These are phyloP conservation scores for Xestia xanthographa DNA, from an alignment of 2,888 invertebrate species.

Conservation along the genomic window DNA sequence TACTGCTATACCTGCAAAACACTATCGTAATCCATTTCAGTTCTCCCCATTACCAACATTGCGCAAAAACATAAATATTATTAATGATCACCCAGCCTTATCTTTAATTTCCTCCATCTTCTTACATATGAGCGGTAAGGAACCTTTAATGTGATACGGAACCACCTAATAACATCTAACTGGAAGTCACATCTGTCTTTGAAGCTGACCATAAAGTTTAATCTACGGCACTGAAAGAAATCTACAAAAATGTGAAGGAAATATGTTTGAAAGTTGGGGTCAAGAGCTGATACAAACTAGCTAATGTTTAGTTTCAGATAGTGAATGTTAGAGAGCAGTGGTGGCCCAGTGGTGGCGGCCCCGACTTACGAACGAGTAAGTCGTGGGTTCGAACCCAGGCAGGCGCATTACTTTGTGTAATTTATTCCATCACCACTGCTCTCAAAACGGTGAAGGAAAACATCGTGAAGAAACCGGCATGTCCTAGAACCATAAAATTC, in stretches of 20 bases:
- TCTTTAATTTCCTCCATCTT: conserved; percentile 16
- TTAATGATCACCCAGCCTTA: conserved; percentile 14
- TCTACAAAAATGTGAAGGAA: conserved; percentile 24
- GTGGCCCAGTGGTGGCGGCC: too few species aligned
- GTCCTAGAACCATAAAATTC: too few species aligned
- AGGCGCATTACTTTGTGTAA: too few species aligned
- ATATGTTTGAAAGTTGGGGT: conserved; percentile 28
- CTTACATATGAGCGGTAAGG: conserved; percentile 5
- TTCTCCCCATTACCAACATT: conserved; percentile 2
- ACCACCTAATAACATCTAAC: conserved; percentile 36
- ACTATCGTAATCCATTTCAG: neutral
- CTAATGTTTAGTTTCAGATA: neutral
- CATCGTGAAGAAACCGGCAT: too few species aligned
- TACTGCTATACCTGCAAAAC: neutral
- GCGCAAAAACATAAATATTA: conserved; percentile 15
- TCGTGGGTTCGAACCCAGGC: too few species aligned
- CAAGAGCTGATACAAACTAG: neutral
- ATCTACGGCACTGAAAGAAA: conserved; percentile 44
- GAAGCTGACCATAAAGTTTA: conserved; percentile 52
- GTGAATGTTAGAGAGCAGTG: too few species aligned
- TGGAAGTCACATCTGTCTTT: conserved; percentile 48
- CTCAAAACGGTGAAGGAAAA: too few species aligned
- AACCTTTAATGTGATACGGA: conserved; percentile 18
- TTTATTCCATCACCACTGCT: too few species aligned
- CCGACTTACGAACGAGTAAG: too few species aligned